Percentiles rank a stretch among this genome's conserved stretches.
These are phyloP conservation scores for Trachelipus rathkii DNA, from an alignment of 1,140 invertebrate genomes.

Conservation along the genomic window DNA sequence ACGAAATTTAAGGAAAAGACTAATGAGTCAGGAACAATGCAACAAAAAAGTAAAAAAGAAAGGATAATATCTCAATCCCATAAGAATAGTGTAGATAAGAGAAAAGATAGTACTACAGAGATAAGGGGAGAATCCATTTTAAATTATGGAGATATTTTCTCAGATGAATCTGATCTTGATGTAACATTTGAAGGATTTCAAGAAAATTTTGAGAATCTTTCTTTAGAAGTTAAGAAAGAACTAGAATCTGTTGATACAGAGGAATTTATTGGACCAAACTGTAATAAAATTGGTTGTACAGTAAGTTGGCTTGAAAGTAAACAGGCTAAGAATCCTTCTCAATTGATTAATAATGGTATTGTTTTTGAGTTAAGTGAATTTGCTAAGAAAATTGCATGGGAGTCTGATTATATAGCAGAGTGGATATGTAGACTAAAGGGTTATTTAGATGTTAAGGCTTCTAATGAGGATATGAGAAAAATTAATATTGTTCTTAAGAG, in stretches of 20 bases:
- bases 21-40: not conserved
- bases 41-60: slow-evolving; percentile 14
- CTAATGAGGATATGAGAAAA: slow-evolving; percentile 31
- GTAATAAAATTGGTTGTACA: slow-evolving; percentile 37
- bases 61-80: not conserved
- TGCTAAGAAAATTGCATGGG: slow-evolving; percentile 42
- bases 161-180: no score
- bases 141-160: no score
- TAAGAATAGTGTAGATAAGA: no score
- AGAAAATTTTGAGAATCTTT: no score
- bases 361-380: slow-evolving; percentile 41
- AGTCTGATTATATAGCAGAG: slow-evolving; percentile 28
- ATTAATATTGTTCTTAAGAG: slow-evolving; percentile 34
- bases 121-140: no score
- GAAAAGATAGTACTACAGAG: no score
- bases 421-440: slow-evolving; percentile 38
- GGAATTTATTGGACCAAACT: slow-evolving; percentile 38
- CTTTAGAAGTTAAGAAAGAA: not conserved
- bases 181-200: no score
- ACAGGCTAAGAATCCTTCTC: slow-evolving; percentile 16
- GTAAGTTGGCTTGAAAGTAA: slow-evolving; percentile 36
- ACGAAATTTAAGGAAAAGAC: slow-evolving; percentile 1
- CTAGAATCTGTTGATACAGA: not conserved
- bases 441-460: not conserved
- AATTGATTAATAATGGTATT: slow-evolving; percentile 31